Percentiles rank a stretch among this genome's conserved stretches.
Conservation (phyloP, 2,797 vertebrate genomes). For the Sorex maritimensis region DNA sequence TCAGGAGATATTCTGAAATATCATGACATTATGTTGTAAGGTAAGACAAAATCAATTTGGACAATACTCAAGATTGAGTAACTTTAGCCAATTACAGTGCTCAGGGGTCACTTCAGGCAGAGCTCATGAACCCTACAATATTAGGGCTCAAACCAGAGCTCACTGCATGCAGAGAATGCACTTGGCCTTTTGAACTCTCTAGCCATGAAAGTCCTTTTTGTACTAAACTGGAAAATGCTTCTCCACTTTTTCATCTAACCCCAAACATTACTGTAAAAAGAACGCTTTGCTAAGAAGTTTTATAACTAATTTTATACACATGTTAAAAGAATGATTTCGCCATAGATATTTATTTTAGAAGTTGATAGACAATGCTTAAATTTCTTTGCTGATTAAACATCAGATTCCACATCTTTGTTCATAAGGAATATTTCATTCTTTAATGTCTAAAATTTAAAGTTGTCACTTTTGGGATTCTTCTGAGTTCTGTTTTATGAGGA, state of each 20-base stretch:
- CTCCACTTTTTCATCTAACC: constrained; percentile 48
- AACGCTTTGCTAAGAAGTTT: constrained; percentile 42
- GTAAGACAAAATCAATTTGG: constrained; percentile 72
- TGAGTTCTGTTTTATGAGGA: constrained; percentile 27
- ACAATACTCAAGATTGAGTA: constrained; percentile 23
- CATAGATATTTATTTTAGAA: constrained; percentile 61
- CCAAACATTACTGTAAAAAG: constrained; percentile 27
- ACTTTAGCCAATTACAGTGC: constrained; percentile 32
- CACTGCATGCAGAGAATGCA: too few species aligned
- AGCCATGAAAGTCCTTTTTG: neutral
- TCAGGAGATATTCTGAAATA: constrained; percentile 94
- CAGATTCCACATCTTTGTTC: neutral
- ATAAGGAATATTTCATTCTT: constrained; percentile 32
- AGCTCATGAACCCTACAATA: too few species aligned
- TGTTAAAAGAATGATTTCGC: neutral
- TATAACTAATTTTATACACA: neutral
- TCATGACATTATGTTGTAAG: constrained; percentile 86
- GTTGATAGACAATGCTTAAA: constrained; percentile 42
- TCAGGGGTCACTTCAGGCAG: too few species aligned
- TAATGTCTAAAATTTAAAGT: constrained; percentile 59
- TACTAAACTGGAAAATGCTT: constrained; percentile 57
- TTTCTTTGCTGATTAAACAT: constrained; percentile 30
- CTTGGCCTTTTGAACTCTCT: too few species aligned
- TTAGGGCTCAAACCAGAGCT: too few species aligned
- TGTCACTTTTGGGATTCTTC: neutral